Conservation (phyloP, 2,113 vertebrate genomes). For the Nycticebus coucang region DNA sequence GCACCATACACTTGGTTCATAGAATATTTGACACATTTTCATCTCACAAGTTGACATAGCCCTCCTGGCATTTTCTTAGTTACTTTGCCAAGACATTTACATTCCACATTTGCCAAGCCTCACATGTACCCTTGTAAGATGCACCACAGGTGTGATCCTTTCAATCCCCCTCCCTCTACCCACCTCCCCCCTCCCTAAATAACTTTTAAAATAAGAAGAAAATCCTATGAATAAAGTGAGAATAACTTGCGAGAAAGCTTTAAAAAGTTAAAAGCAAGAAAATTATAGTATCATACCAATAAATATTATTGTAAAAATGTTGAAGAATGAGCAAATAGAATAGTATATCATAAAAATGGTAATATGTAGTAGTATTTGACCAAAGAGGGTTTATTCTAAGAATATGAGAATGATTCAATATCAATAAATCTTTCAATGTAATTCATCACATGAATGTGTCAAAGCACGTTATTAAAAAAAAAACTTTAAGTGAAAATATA, state of each 20-base stretch:
- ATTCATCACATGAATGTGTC: neutral
- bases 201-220: slow-evolving; percentile 1
- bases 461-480: neutral
- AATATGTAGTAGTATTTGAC: neutral
- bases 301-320: neutral
- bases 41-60: too few relatives aligned
- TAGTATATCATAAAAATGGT: neutral
- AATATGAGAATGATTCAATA: neutral
- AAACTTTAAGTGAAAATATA: neutral
- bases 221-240: neutral
- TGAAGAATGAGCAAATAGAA: neutral
- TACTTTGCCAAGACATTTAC: too few relatives aligned
- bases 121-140: too few relatives aligned
- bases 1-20: too few relatives aligned
- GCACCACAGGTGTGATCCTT: too few relatives aligned
- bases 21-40: too few relatives aligned
- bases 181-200: too few relatives aligned
- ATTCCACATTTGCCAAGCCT: too few relatives aligned
- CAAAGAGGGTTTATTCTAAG: neutral
- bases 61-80: too few relatives aligned
- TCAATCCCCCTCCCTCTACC: too few relatives aligned
- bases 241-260: neutral
- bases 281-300: neutral
- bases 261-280: neutral
- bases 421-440: neutral